Base-by-base conservation (phyloP, 1,140 invertebrate genomes). In the Philopotamus ludificatus region DNA sequence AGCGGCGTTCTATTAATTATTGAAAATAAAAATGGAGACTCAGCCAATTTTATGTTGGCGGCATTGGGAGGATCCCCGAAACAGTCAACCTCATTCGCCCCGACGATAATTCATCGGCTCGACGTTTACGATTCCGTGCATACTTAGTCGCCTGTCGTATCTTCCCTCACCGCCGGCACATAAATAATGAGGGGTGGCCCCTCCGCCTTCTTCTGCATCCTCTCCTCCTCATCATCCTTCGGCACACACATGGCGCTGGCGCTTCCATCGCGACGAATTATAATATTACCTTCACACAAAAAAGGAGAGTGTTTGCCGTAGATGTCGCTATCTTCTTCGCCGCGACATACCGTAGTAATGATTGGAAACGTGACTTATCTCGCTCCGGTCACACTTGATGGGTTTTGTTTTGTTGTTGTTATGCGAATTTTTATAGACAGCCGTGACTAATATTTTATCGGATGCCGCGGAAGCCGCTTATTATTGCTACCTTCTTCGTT, bases 321-420 rank as follows among this genome's bases (percentile, higher is more conserved):
- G 50, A 53, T 22, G 53, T 50, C 25, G 26, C 64, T 65, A 65
- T 65, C 58, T 53, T 23, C 15, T 62, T 28, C 58, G 49, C 47
- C 39, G n/a, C n/a, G 28, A 41, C 57, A 51, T 49, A 26, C 41
- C 2, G 49, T 66, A 42, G 58, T 68, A 59, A 65, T 68, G 67
- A 68, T 68, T 68, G 67, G 67, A 68, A 64, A 68, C 67, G 67
- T 68, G 67, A 61, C 67, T 68, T 68, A 68, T 68, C 67, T 64
- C 34, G 34, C 25, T 42, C 57, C 61, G 45, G 59, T 25, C 59
- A 49, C 59, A 51, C 49, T 51, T 49, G 25, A 50, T 41, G 49
- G n/a, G 28, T 62, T 62, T 62, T 62, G 59, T 62, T 62, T 62
- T 62, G 61, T 28, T 60, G 61, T 34, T 60, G 54, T 57, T 57